A percentile compares a stretch with the other conserved stretches of the same genome.
Evolutionary conservation across 2,113 vertebrate genomes (phyloP).

Genomic region (Microcebus jonahi): DNA sequence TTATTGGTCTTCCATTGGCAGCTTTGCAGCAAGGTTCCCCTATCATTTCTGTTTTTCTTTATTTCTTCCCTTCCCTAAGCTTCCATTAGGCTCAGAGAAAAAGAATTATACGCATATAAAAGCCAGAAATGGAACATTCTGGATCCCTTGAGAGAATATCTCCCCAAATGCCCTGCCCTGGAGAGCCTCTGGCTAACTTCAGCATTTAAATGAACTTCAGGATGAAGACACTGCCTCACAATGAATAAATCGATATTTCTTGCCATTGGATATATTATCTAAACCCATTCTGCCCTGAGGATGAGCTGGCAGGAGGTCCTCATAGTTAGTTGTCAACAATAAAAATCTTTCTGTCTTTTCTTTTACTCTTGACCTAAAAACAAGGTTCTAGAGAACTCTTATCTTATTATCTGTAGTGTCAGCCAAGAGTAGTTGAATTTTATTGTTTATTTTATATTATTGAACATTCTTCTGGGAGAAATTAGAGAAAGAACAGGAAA

Average conservation of each 20-base stretch:
- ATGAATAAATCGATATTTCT: neutral
- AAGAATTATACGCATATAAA: neutral
- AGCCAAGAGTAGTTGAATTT: conserved; percentile 25
- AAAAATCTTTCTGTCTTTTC: conserved; percentile 32
- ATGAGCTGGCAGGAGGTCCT: neutral
- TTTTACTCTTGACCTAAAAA: conserved; percentile 46
- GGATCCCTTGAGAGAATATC: neutral
- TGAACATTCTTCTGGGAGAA: conserved; percentile 22
- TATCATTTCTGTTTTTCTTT: neutral
- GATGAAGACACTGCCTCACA: neutral
- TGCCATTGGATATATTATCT: neutral
- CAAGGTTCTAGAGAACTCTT: neutral
- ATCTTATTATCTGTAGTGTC: conserved; percentile 12
- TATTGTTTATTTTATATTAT: conserved; percentile 49
- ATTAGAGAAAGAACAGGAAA: conserved; percentile 8
- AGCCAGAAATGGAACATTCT: neutral
- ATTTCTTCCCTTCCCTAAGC: neutral
- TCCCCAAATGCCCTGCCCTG: neutral
- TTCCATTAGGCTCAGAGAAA: neutral
- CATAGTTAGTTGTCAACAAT: conserved; percentile 15
- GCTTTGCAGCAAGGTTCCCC: neutral
- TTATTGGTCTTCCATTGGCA: neutral
- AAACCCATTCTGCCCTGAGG: neutral
- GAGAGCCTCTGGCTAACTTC: neutral
- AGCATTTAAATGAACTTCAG: neutral